Percentiles rank a stretch among this genome's conserved stretches.
phyloP scores from a whole-genome alignment of 2,797 vertebrate genomes.

The Cirrhinus mrigala region DNA sequence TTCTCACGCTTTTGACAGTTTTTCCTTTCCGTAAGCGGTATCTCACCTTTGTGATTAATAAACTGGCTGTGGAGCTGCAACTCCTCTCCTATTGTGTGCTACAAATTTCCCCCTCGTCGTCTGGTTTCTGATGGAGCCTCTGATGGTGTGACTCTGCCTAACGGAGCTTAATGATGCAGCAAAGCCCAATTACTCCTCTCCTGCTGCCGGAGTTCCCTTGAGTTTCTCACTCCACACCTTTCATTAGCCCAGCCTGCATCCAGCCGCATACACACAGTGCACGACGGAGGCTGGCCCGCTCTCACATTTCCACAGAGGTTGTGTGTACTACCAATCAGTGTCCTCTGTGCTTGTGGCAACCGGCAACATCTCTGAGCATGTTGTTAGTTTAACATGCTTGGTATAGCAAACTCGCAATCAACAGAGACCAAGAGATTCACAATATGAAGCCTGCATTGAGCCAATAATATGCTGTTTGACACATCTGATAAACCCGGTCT shows the following conservation, averaged over 20 bases:
- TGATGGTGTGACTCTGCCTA: slow-evolving; percentile 51
- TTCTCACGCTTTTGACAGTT: slow-evolving; percentile 38
- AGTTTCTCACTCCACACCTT: slow-evolving; percentile 52
- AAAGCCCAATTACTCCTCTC: slow-evolving; percentile 60
- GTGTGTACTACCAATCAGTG: neutral
- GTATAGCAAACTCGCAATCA: neutral
- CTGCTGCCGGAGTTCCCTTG: slow-evolving; percentile 53
- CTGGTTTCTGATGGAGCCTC: slow-evolving; percentile 37
- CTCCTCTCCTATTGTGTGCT: slow-evolving; percentile 3
- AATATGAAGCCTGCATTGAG: neutral
- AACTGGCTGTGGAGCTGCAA: slow-evolving; percentile 1
- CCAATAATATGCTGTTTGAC: neutral
- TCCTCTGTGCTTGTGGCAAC: neutral
- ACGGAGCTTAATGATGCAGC: slow-evolving; percentile 62
- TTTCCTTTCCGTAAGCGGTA: slow-evolving; percentile 14
- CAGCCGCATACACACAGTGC: slow-evolving; percentile 27
- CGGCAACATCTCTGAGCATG: slow-evolving; percentile 8
- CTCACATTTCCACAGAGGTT: neutral
- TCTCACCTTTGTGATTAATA: slow-evolving; percentile 25
- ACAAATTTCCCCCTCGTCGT: slow-evolving; percentile 27
- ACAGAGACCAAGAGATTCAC: neutral
- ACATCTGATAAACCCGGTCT: neutral
- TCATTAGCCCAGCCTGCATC: slow-evolving; percentile 41
- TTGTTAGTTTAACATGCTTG: slow-evolving; percentile 14
- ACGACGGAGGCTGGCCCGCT: neutral